Conservation (phyloP, 2,797 vertebrate genomes). For the Zenarchopterus dispar region DNA sequence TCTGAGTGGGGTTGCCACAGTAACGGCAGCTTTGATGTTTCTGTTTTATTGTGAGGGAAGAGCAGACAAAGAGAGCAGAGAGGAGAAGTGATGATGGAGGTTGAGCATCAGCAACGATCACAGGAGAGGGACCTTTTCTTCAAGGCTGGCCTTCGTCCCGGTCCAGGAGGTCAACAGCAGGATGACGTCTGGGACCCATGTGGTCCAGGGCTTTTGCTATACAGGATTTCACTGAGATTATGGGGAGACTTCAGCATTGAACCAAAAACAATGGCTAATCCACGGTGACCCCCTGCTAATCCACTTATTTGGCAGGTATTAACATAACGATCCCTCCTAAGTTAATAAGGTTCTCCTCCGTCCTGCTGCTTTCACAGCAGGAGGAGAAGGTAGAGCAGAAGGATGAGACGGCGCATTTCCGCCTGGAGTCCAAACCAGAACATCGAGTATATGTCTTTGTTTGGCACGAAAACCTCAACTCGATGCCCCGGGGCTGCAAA, state of each 20-base stretch:
- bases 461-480: background rate
- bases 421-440: background rate
- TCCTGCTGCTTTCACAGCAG: conserved; percentile 22
- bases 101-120: conserved; percentile 10
- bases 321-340: conserved; percentile 59
- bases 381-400: conserved; percentile 18
- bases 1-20: conserved; percentile 39
- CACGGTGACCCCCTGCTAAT: conserved; percentile 70
- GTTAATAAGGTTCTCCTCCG: conserved; percentile 62
- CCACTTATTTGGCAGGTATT: conserved; percentile 80
- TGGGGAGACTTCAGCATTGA: conserved; percentile 51
- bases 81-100: conserved; percentile 8
- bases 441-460: background rate
- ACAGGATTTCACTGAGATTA: conserved; percentile 71
- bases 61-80: conserved; percentile 25
- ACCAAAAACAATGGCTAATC: conserved; percentile 75
- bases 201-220: conserved; percentile 48
- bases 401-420: background rate
- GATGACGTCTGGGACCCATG: conserved; percentile 40
- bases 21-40: conserved; percentile 48
- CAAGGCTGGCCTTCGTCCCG: background rate
- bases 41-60: conserved; percentile 17
- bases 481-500: background rate
- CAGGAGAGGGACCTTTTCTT: conserved; percentile 3
- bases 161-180: conserved; percentile 26